Conservation (phyloP, 2,797 vertebrate genomes). For the Eulemur coronatus region DNA sequence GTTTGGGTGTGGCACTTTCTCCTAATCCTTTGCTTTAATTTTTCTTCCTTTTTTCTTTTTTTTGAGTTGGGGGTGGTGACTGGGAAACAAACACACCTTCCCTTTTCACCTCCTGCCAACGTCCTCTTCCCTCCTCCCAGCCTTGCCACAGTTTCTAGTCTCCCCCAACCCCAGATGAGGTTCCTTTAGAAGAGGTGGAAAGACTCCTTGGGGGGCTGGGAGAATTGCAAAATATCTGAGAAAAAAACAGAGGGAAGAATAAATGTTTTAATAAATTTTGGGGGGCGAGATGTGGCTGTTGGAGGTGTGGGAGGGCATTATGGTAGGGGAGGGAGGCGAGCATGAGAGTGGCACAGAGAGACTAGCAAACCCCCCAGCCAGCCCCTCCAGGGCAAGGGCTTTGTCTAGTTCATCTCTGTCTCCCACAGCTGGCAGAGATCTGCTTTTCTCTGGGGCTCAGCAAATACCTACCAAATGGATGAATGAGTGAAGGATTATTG, state of each 20-base stretch:
- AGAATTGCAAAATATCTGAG: not conserved
- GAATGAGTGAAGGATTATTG: not conserved
- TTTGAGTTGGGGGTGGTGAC: not conserved
- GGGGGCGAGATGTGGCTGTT: not conserved
- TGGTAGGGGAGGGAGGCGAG: not conserved
- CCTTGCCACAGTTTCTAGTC: not conserved
- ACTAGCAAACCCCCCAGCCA: rapidly evolving
- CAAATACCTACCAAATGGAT: not conserved
- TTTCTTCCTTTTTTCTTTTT: not conserved
- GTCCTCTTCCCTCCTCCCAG: not conserved
- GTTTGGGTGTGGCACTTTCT: not conserved
- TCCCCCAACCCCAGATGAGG: not conserved
- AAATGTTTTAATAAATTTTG: not conserved
- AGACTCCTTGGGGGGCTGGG: not conserved
- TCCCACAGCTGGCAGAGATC: not conserved
- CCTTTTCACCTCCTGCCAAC: not conserved
- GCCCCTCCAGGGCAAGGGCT: not conserved
- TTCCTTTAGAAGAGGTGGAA: not conserved
- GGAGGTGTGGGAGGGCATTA: not conserved
- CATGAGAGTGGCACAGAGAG: not conserved
- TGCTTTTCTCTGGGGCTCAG: not conserved
- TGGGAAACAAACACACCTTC: not conserved
- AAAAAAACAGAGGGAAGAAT: not conserved
- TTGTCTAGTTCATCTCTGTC: not conserved
- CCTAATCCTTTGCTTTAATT: not conserved